A percentile compares a stretch with the other conserved stretches of the same genome.
phyloP scores from a whole-genome alignment of 2,888 invertebrate species.

The Sphecodes monilicornis region DNA sequence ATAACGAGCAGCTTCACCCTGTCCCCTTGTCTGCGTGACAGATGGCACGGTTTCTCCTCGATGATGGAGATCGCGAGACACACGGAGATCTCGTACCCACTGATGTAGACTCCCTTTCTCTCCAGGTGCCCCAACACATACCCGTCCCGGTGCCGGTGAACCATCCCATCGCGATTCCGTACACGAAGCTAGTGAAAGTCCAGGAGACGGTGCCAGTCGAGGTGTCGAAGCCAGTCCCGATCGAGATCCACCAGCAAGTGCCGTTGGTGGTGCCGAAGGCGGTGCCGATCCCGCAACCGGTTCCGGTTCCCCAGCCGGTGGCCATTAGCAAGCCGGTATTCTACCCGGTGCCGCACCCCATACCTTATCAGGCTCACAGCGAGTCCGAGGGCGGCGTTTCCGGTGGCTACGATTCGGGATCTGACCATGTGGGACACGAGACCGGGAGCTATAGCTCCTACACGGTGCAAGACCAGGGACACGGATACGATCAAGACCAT shows the following conservation, averaged over 20 bases:
- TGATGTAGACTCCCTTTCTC: constrained; percentile 47
- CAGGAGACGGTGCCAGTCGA: constrained; percentile 82
- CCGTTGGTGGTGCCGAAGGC: constrained; percentile 79
- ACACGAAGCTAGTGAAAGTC: constrained; percentile 83
- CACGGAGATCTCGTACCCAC: not conserved
- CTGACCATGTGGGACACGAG: constrained; percentile 58
- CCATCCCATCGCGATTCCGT: constrained; percentile 81
- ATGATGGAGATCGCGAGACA: not conserved
- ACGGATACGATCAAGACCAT: constrained; percentile 58
- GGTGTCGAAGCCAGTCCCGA: constrained; percentile 78
- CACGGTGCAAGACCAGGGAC: constrained; percentile 54
- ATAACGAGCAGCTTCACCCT: not conserved
- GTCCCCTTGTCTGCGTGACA: not conserved
- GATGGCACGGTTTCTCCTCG: constrained; percentile 10
- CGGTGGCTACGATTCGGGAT: constrained; percentile 31
- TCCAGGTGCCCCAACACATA: constrained; percentile 81
- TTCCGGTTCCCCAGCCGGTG: constrained; percentile 79
- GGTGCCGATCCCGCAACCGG: constrained; percentile 78
- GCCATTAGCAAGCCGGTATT: constrained; percentile 78
- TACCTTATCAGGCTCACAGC: constrained; percentile 60
- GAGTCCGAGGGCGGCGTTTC: constrained; percentile 41
- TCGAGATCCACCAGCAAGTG: constrained; percentile 81
- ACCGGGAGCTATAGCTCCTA: constrained; percentile 64
- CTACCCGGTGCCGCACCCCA: constrained; percentile 75
- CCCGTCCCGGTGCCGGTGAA: constrained; percentile 83